Evolutionary conservation across 2,113 vertebrate species (phyloP).

Genomic region (Sporophila hypoxantha): DNA sequence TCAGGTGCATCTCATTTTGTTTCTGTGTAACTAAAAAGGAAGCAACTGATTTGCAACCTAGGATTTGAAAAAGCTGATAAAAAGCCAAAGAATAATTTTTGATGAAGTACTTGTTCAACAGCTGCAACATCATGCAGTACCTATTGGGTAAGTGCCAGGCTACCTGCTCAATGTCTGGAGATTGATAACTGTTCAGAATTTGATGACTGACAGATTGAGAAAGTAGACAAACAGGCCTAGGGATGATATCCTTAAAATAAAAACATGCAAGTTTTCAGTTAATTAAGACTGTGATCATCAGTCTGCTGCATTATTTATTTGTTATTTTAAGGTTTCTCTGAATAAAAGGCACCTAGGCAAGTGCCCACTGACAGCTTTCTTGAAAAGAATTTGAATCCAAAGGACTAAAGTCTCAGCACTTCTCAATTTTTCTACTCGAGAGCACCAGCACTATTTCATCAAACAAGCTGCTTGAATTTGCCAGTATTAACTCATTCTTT

Average conservation of each 20-base stretch:
- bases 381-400: not conserved
- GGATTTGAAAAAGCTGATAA: conserved; percentile 46
- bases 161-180: conserved; percentile 6
- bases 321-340: not conserved
- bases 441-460: not conserved
- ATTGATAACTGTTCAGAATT: not conserved
- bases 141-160: conserved; percentile 1
- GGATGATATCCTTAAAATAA: not conserved
- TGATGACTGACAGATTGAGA: not conserved
- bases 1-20: conserved; percentile 33
- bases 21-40: not conserved
- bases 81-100: conserved; percentile 26
- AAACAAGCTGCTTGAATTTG: not conserved
- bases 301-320: not conserved
- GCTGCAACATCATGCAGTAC: not conserved
- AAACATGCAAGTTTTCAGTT: not conserved
- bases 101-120: conserved; percentile 14
- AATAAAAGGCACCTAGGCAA: not conserved
- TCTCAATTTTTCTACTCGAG: not conserved
- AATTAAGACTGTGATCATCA: not conserved
- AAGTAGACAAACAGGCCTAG: not conserved
- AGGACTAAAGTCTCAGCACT: not conserved
- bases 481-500: conserved; percentile 30
- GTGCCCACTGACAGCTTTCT: not conserved
- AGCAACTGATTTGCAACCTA: conserved; percentile 21